Conservation (phyloP, 2,113 vertebrate genomes). For the Chrysemys picta region DNA sequence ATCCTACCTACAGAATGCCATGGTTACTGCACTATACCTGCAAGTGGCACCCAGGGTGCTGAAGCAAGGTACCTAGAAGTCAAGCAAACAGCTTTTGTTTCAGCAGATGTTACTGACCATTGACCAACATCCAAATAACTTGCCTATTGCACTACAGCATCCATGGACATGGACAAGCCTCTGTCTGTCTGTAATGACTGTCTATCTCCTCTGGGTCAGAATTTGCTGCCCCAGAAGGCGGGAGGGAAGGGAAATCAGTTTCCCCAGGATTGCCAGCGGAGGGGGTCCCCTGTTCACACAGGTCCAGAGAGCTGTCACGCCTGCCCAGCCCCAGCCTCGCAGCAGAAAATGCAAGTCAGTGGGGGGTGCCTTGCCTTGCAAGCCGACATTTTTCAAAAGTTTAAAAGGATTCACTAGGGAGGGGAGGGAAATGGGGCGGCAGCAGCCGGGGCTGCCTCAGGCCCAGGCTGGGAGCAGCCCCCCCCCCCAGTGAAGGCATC, state of each 20-base stretch:
- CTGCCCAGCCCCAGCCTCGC: background rate
- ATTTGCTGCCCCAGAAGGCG: background rate
- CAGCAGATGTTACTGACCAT: too few relatives aligned
- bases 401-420: constrained; percentile 43
- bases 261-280: background rate
- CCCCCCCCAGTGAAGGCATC: background rate
- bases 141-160: background rate
- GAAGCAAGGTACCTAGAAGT: constrained; percentile 30
- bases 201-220: background rate
- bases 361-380: background rate
- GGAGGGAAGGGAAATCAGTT: background rate
- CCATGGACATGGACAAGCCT: constrained; percentile 3
- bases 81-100: background rate
- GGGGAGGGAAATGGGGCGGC: background rate
- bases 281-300: background rate
- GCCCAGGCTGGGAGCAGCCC: background rate
- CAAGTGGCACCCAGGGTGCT: background rate
- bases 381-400: constrained; percentile 73
- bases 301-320: background rate
- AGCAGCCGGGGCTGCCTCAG: background rate
- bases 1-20: constrained; percentile 24
- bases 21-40: constrained; percentile 28
- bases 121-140: background rate
- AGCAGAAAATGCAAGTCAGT: constrained; percentile 46
- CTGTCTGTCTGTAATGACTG: too few relatives aligned